Percentiles rank a stretch among this genome's conserved stretches.
These are phyloP conservation scores for Nylanderia fulva DNA, from an alignment of 1,140 invertebrate genomes.

Conservation along the genomic window DNA sequence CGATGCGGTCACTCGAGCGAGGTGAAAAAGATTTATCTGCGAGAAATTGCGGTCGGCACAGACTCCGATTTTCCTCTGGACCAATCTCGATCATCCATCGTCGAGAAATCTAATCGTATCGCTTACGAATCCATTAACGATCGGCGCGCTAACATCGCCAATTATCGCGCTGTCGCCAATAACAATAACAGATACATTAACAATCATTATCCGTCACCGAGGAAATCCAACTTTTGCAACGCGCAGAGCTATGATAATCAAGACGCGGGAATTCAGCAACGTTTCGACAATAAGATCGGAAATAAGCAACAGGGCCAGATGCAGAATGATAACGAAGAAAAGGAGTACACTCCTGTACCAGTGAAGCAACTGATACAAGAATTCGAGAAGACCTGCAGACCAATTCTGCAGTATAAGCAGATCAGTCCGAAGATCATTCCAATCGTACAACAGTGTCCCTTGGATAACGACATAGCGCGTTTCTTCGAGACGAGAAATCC, in stretches of 20 bases:
- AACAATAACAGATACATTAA: slow-evolving; percentile 62
- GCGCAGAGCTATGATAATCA: slow-evolving; percentile 55
- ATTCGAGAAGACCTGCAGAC: slow-evolving; percentile 88
- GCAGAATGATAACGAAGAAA: slow-evolving; percentile 71
- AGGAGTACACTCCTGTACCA: slow-evolving; percentile 87
- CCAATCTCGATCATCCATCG: slow-evolving; percentile 64
- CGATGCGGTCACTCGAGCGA: slow-evolving; percentile 69
- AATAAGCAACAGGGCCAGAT: slow-evolving; percentile 40
- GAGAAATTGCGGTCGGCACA: slow-evolving; percentile 83
- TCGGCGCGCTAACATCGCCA: slow-evolving; percentile 13
- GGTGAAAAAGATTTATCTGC: slow-evolving; percentile 82
- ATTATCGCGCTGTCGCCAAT: slow-evolving; percentile 15
- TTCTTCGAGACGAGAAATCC: slow-evolving; percentile 79
- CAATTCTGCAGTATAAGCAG: slow-evolving; percentile 87
- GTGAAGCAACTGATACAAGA: slow-evolving; percentile 89
- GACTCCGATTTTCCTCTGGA: slow-evolving; percentile 78
- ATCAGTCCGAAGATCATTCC: slow-evolving; percentile 80
- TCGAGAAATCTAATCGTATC: slow-evolving; percentile 75
- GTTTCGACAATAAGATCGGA: slow-evolving; percentile 17
- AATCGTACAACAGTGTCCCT: slow-evolving; percentile 73
- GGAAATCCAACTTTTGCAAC: slow-evolving; percentile 22
- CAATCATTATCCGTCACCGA: slow-evolving; percentile 47
- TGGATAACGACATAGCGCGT: slow-evolving; percentile 79
- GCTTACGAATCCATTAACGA: slow-evolving; percentile 66
- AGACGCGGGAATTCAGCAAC: slow-evolving; percentile 35